phyloP scores from a whole-genome alignment of 2,888 invertebrate species.

The Scrobipalpa atriplicella region DNA sequence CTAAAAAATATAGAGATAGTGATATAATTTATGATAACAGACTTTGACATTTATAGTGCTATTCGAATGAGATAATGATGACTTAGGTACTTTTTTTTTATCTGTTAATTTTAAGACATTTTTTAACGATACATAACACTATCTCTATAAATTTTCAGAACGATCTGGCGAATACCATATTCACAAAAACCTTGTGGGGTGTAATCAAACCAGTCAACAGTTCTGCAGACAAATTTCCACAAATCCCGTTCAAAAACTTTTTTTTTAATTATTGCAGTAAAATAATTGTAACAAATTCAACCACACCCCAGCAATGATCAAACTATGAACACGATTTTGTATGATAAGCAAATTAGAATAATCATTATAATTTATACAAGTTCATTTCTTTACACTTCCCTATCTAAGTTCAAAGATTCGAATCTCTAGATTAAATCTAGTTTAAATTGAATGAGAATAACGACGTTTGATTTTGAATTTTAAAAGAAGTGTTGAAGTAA shows the following conservation, averaged over 20 bases:
- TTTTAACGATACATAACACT: background rate
- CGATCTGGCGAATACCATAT: constrained; percentile 8
- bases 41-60: too few species aligned
- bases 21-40: too few species aligned
- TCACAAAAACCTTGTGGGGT: constrained; percentile 9
- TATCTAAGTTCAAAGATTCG: constrained; percentile 49
- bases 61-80: too few species aligned
- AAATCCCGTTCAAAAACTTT: too few species aligned
- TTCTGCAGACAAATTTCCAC: background rate
- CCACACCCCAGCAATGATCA: background rate
- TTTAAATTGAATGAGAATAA: constrained; percentile 42
- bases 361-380: constrained; percentile 34
- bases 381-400: constrained; percentile 40
- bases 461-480: constrained; percentile 9
- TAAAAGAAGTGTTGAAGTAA: background rate
- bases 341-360: constrained; percentile 5
- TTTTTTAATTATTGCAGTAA: background rate
- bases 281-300: background rate
- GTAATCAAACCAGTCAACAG: background rate
- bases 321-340: background rate
- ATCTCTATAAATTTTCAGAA: background rate
- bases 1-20: background rate
- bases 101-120: background rate
- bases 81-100: too few species aligned
- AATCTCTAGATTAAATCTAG: constrained; percentile 40